Conservation (phyloP, 2,797 vertebrate genomes). For the Caiman crocodilus region DNA sequence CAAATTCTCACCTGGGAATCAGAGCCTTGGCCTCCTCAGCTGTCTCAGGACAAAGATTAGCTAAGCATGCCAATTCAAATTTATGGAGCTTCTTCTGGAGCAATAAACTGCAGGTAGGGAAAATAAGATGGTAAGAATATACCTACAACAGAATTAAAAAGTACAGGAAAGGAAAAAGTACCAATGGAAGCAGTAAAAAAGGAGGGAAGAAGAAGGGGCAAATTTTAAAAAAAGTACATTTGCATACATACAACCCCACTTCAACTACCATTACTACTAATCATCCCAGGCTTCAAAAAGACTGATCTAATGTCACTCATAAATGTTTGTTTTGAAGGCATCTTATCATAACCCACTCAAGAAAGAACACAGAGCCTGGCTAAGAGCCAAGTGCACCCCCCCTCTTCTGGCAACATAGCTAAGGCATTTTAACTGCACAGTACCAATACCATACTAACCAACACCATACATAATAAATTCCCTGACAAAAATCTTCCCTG, state of each 20-base stretch:
- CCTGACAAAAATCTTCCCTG: rapidly evolving
- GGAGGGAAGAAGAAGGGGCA: background rate
- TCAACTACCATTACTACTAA: too few species aligned
- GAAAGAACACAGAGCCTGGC: background rate
- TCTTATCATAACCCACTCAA: too few species aligned
- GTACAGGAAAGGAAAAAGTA: background rate
- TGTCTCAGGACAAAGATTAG: constrained; percentile 96
- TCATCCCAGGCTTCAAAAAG: too few species aligned
- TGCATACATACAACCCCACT: background rate
- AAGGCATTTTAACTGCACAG: background rate
- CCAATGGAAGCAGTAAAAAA: background rate
- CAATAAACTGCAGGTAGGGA: constrained; percentile 85
- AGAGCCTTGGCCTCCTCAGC: constrained; percentile 97
- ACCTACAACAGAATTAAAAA: background rate
- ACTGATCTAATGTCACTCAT: background rate
- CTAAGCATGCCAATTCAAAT: constrained; percentile 95
- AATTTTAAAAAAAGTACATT: background rate
- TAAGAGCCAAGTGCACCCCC: background rate
- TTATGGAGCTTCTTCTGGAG: constrained; percentile 98
- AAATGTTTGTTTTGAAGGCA: background rate
- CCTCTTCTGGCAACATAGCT: background rate
- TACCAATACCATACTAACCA: rapidly evolving
- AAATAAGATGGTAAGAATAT: background rate
- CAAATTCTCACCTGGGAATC: constrained; percentile 90
- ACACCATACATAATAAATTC: rapidly evolving